Evolutionary conservation across 2,113 vertebrate species (phyloP), one percentile per base, ranked within the genome.

Genomic region (Mugil cephalus): DNA sequence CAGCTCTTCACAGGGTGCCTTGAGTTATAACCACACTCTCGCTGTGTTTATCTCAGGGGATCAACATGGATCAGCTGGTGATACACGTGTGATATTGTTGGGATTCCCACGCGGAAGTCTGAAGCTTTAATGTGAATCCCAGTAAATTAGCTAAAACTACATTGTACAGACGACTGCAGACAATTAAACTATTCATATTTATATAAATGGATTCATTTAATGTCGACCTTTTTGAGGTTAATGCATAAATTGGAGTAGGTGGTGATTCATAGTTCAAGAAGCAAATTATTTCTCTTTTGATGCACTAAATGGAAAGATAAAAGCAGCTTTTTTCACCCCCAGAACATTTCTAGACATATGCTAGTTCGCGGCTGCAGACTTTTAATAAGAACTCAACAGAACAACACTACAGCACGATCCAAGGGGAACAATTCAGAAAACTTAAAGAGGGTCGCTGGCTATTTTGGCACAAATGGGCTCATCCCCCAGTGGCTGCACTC

Each of bases 41-140:
- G 76, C 70, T 70, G 50, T 81, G 68, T 71, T 86, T 79, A 81
- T 79, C 74, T 83, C 58, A 7, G 35, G 21, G 60, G 70, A 87
- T 84, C 54, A 77, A 69, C 66, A 30, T 40, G 60, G 85, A 87
- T 87, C 74, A 77, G 45, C 36, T 34, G 79, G 45, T 13, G 60
- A 56, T 4, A 48, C 46, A 53, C 53, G 34, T 42, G 65, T 47
- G 55, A 17, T 56, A 77, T 63, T 67, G 61, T 47, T 38, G 34
- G 43, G 51, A 83, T 68, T 76, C 52, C 10, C 53, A 34, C 10
- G 52, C 62, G 38, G 0, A 46, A 59, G 34, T 51, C 47, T 48
- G 21, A 2, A 42, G 50, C 24, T n/a, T 61, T 40, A 39, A 42
- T 30, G 5, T 5, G 17, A 56, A 59, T 40, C 14, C 2, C 10